Percentiles rank a stretch among this genome's conserved stretches.
These are phyloP conservation scores for Lemur catta DNA, from an alignment of 2,797 vertebrate genomes.

Conservation along the genomic window DNA sequence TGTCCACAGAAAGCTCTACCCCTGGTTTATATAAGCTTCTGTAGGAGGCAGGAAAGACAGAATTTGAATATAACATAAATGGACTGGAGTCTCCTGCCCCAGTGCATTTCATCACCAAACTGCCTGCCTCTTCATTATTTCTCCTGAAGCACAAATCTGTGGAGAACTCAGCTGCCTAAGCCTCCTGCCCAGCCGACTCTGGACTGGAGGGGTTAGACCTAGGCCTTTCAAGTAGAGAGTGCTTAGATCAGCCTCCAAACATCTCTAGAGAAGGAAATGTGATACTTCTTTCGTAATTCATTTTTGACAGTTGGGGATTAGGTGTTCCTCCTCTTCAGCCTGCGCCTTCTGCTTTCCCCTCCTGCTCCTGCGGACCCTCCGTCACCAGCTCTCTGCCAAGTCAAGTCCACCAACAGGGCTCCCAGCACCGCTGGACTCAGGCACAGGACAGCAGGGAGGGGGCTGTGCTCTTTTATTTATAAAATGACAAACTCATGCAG, in stretches of 20 bases:
- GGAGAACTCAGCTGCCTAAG: background rate
- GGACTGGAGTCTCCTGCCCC: background rate
- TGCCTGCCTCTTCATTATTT: background rate
- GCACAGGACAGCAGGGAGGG: background rate
- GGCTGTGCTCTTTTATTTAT: background rate
- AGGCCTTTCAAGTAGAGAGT: background rate
- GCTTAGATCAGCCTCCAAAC: background rate
- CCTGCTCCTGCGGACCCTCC: background rate
- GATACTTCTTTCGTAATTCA: background rate
- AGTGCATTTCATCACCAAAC: background rate
- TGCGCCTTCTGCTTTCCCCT: background rate
- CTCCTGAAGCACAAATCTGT: background rate
- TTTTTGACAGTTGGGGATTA: background rate
- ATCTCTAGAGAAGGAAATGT: background rate
- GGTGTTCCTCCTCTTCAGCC: background rate
- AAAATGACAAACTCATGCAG: background rate
- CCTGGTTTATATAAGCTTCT: background rate
- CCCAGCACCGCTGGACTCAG: background rate
- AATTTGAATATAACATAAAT: background rate
- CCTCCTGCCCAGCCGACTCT: fast-evolving
- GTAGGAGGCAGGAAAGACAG: background rate
- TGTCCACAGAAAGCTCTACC: background rate
- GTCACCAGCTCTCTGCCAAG: background rate
- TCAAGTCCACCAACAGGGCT: background rate
- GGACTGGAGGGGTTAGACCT: fast-evolving